Conservation (phyloP, 2,888 invertebrate genomes). For the Hyppa rectilinea region DNA sequence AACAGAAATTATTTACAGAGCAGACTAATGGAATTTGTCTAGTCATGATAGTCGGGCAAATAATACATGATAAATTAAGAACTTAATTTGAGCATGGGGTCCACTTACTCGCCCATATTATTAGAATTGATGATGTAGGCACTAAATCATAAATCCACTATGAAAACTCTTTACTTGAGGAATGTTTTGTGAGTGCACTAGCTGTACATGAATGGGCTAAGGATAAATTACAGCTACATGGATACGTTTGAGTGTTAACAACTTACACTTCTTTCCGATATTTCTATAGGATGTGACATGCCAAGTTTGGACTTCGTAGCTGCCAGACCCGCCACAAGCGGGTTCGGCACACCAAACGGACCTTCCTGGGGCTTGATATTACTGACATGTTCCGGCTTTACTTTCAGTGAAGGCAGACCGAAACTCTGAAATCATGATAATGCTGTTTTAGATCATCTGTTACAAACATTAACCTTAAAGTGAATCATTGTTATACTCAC, state of each 20-base stretch:
- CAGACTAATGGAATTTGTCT: neutral
- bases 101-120: neutral
- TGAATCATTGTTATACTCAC: slow-evolving; percentile 51
- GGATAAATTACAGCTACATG: neutral
- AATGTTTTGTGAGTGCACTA: neutral
- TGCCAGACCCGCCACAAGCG: slow-evolving; percentile 91
- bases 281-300: slow-evolving; percentile 92
- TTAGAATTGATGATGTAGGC: neutral
- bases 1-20: neutral
- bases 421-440: slow-evolving; percentile 91
- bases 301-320: slow-evolving; percentile 89
- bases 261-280: slow-evolving; percentile 93
- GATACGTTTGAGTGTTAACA: slow-evolving; percentile 5
- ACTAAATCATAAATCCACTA: too few relatives aligned
- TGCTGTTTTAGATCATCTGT: slow-evolving; percentile 29
- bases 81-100: neutral
- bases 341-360: slow-evolving; percentile 92
- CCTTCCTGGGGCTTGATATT: slow-evolving; percentile 88
- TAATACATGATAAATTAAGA: too few relatives aligned
- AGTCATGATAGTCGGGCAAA: neutral
- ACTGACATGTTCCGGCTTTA: slow-evolving; percentile 87
- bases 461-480: slow-evolving; percentile 24
- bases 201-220: too few relatives aligned
- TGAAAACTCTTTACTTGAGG: neutral
- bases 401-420: slow-evolving; percentile 91